phyloP scores from a whole-genome alignment of 2,113 vertebrate genomes.

The Bos taurus region DNA sequence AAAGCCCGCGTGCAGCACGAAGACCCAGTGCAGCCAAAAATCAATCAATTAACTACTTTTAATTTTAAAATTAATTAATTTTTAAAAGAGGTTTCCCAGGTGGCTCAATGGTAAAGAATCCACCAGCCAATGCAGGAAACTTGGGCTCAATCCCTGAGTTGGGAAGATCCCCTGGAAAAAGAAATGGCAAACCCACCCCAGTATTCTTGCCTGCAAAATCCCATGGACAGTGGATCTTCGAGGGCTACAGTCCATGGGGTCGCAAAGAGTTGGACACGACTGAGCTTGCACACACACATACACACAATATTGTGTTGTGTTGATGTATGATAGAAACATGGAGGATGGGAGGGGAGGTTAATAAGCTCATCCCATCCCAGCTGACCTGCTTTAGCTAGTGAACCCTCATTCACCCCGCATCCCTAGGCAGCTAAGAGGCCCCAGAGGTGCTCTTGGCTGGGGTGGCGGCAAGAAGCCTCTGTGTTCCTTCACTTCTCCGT shows the following conservation, averaged over 20 bases:
- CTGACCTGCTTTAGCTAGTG: neutral
- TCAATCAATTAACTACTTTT: neutral
- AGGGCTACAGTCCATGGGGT: neutral
- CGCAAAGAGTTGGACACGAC: neutral
- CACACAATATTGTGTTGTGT: neutral
- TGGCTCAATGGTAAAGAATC: neutral
- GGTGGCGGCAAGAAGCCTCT: neutral
- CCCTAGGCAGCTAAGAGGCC: fast-evolving
- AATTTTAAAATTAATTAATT: neutral
- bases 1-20: neutral
- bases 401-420: neutral
- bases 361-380: neutral
- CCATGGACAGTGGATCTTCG: neutral
- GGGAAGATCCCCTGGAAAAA: neutral
- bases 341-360: neutral
- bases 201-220: neutral
- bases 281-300: neutral
- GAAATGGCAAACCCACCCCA: neutral
- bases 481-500: neutral
- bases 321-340: neutral
- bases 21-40: fast-evolving
- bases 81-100: neutral
- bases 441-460: neutral
- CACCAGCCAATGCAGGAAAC: neutral
- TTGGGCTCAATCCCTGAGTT: neutral